Conservation (phyloP, 1,140 invertebrate species). For the Xylocopa sonorina region DNA sequence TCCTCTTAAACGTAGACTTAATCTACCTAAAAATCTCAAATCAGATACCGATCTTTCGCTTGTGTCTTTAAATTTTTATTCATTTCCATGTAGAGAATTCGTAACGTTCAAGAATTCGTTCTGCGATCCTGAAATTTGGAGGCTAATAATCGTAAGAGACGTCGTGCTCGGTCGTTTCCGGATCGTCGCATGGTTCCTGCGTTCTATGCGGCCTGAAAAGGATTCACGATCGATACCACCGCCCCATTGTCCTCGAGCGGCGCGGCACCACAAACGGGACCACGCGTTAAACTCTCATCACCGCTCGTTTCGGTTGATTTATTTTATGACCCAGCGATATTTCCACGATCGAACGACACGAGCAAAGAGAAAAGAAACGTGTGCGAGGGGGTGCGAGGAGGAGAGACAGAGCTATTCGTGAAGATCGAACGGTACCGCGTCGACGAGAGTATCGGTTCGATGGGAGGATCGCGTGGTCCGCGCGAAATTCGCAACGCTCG, state of each 20-base stretch:
- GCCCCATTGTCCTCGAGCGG: constrained; percentile 7
- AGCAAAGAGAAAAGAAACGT: not conserved
- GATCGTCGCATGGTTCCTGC: not conserved
- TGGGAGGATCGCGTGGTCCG: too few relatives aligned
- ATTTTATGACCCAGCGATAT: constrained; percentile 55
- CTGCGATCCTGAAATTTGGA: too few relatives aligned
- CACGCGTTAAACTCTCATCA: constrained; percentile 38
- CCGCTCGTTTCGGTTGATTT: constrained; percentile 45
- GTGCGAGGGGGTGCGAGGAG: too few relatives aligned
- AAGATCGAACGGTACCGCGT: constrained; percentile 54
- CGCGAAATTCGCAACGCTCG: not conserved
- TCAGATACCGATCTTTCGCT: too few relatives aligned
- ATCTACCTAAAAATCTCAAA: too few relatives aligned
- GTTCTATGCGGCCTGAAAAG: not conserved
- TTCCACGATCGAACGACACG: not conserved
- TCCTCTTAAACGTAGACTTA: too few relatives aligned
- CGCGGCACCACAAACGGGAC: constrained; percentile 22
- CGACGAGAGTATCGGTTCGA: too few relatives aligned
- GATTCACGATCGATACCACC: constrained; percentile 10
- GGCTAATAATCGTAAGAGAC: too few relatives aligned
- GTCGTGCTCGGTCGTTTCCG: too few relatives aligned
- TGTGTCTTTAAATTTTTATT: too few relatives aligned
- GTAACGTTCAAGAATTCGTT: too few relatives aligned
- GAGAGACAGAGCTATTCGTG: constrained; percentile 18
- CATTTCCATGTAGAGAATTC: too few relatives aligned